Conservation (phyloP, 92 coral and sea anemone species). For the Porites cylindrica region DNA sequence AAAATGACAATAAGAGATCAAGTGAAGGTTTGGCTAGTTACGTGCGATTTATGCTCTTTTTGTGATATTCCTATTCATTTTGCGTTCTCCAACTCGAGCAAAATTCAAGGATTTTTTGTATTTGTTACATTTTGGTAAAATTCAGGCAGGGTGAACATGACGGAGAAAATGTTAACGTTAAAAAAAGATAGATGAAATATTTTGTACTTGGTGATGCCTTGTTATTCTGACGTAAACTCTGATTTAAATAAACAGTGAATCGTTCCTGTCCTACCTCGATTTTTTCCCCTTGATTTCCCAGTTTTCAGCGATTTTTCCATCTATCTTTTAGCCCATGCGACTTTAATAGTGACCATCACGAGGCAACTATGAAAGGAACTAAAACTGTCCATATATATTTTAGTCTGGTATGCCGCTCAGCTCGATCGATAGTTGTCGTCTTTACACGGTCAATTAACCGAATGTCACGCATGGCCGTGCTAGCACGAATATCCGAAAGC, state of each 20-base stretch:
- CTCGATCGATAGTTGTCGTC: not conserved
- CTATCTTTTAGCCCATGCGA: not conserved
- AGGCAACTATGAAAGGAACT: not conserved
- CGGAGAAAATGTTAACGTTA: not conserved
- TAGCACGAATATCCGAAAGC: not conserved
- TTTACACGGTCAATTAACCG: not conserved
- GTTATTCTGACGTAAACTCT: not conserved
- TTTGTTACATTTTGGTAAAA: not conserved
- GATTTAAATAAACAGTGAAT: too few relatives aligned
- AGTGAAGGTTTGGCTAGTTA: not conserved
- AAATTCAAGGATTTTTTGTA: not conserved
- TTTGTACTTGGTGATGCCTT: not conserved
- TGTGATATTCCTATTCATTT: not conserved
- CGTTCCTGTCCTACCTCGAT: not conserved
- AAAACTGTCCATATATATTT: slow-evolving; percentile 15
- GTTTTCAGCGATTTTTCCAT: slow-evolving; percentile 3
- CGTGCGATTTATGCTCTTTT: not conserved
- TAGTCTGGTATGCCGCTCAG: not conserved
- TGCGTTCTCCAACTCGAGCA: not conserved
- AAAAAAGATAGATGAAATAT: not conserved
- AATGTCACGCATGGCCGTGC: slow-evolving; percentile 4
- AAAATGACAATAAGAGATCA: not conserved
- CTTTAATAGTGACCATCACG: not conserved
- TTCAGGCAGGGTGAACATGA: not conserved
- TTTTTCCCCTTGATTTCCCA: not conserved